phyloP scores from a whole-genome alignment of 2,797 vertebrate species.

The Euphonia xanthogaster region DNA sequence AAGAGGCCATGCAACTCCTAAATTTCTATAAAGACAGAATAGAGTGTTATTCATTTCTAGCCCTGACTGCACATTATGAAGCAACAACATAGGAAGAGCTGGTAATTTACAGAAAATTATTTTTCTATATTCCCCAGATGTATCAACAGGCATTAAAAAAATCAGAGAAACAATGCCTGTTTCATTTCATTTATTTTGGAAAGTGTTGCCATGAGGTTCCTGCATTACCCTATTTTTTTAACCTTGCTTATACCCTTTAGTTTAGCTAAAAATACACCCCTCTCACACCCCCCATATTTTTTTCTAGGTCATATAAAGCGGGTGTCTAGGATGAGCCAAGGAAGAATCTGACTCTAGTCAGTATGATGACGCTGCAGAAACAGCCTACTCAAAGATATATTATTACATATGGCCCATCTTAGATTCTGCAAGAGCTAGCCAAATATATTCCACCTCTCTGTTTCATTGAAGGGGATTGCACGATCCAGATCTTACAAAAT shows the following conservation, averaged over 20 bases:
- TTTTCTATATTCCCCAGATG: not conserved
- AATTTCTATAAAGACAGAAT: not conserved
- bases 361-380: slow-evolving; percentile 78
- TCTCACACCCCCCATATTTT: slow-evolving; percentile 65
- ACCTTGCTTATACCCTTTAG: slow-evolving; percentile 70
- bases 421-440: slow-evolving; percentile 59
- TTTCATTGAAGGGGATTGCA: slow-evolving; percentile 57
- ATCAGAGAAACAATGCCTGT: not conserved
- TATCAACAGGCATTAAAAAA: not conserved
- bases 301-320: slow-evolving; percentile 77
- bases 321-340: slow-evolving; percentile 73
- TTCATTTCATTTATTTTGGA: not conserved
- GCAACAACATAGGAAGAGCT: not conserved
- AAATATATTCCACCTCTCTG: slow-evolving; percentile 63
- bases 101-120: not conserved
- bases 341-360: slow-evolving; percentile 77
- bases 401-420: slow-evolving; percentile 71
- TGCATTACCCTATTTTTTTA: slow-evolving; percentile 52
- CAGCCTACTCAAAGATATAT: slow-evolving; percentile 73
- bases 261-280: slow-evolving; percentile 77
- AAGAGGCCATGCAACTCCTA: not conserved
- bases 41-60: not conserved
- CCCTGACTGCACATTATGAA: not conserved
- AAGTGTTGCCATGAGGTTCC: slow-evolving; percentile 29
- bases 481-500: slow-evolving; percentile 23